phyloP scores from a whole-genome alignment of 2,797 vertebrate species.

The Todus mexicanus region DNA sequence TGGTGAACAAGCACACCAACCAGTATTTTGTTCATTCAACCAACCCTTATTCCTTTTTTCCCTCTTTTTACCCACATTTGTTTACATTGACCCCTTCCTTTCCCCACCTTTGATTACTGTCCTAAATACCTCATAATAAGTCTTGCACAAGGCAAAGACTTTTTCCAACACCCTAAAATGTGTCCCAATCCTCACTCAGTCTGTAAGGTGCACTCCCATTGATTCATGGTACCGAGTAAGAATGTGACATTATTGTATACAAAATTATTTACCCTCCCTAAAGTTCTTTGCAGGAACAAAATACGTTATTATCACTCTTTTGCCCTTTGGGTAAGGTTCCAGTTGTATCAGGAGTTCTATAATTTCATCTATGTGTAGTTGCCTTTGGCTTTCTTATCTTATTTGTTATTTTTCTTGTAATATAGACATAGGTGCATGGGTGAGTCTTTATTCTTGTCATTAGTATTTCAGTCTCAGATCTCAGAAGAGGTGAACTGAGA shows the following conservation, averaged over 20 bases:
- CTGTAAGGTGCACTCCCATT: accelerated
- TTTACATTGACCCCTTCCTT: not conserved
- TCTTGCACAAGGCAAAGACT: not conserved
- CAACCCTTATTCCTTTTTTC: not conserved
- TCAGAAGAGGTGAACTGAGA: not conserved
- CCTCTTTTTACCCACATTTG: not conserved
- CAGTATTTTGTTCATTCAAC: not conserved
- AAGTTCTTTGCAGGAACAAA: not conserved
- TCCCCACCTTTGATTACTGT: not conserved
- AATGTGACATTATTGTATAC: not conserved
- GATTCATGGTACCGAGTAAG: not conserved
- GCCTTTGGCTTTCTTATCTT: not conserved
- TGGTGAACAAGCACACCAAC: accelerated
- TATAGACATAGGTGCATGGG: not conserved
- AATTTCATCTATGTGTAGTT: not conserved
- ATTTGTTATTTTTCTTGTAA: not conserved
- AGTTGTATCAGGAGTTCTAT: not conserved
- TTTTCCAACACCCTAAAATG: not conserved
- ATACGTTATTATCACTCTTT: not conserved
- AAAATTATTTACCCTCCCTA: not conserved
- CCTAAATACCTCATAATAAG: not conserved
- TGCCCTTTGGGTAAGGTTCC: not conserved
- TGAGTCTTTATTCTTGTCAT: not conserved
- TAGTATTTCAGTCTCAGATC: not conserved
- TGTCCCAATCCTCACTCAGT: not conserved